Percentiles rank a stretch among this genome's conserved stretches.
phyloP scores from a whole-genome alignment of 2,113 vertebrate genomes.

The Merops nubicus region DNA sequence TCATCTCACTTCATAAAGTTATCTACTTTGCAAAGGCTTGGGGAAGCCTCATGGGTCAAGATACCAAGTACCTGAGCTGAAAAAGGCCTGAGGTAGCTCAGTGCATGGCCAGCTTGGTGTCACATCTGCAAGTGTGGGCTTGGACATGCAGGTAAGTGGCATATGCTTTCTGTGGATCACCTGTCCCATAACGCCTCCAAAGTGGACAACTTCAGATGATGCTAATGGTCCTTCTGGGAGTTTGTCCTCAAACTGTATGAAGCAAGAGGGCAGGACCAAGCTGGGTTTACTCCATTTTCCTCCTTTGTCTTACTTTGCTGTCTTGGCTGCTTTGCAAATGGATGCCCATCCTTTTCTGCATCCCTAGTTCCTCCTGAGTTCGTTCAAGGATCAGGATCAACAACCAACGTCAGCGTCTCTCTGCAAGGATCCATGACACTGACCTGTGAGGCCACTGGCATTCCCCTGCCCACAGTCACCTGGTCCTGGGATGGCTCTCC shows the following conservation, averaged over 20 bases:
- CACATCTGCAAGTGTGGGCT: background rate
- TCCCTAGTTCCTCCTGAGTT: constrained; percentile 85
- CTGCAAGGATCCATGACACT: constrained; percentile 67
- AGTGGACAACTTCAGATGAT: background rate
- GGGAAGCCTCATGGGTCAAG: background rate
- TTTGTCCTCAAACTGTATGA: background rate
- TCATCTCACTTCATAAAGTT: background rate
- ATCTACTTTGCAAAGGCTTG: background rate
- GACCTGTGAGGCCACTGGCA: constrained; percentile 68
- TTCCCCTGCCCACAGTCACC: constrained; percentile 61
- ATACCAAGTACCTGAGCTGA: background rate
- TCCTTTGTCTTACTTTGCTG: background rate
- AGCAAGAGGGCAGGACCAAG: background rate
- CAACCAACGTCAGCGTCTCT: constrained; percentile 9
- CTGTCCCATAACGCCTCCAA: background rate
- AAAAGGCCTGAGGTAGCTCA: background rate
- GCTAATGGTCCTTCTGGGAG: background rate
- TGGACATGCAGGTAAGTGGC: background rate
- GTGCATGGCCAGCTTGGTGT: background rate
- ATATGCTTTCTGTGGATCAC: background rate
- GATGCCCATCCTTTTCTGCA: background rate
- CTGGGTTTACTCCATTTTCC: background rate
- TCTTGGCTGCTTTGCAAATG: background rate
- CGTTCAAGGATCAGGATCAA: constrained; percentile 21
- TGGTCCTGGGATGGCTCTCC: constrained; percentile 71